These are phyloP conservation scores for Drosophila limbata DNA, from an alignment of 2,888 invertebrate species.

Conservation along the genomic window DNA sequence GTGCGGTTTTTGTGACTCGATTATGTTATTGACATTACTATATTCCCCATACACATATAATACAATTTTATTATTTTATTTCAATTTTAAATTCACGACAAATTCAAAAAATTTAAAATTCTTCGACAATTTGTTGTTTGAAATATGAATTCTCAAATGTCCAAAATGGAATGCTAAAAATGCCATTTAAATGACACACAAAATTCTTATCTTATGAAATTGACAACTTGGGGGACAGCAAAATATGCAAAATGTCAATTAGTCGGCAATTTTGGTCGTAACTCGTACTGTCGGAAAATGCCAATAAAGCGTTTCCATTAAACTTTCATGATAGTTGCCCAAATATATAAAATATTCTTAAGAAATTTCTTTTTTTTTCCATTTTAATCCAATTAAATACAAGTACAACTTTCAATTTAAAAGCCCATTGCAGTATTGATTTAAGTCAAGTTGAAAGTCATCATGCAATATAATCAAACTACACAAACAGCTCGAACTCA, in stretches of 20 bases:
- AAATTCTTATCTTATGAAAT: background rate
- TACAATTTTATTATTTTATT: constrained; percentile 38
- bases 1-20: constrained; percentile 25
- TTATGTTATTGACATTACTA: constrained; percentile 35
- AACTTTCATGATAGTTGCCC: background rate
- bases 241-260: constrained; percentile 3
- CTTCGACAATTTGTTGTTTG: background rate
- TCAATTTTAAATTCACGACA: constrained; percentile 17
- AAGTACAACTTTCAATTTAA: constrained; percentile 13
- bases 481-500: constrained; percentile 61
- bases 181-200: constrained; percentile 10
- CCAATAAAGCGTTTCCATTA: background rate
- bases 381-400: constrained; percentile 10
- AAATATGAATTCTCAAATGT: constrained; percentile 12
- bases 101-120: constrained; percentile 1
- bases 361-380: background rate
- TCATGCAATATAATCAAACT: constrained; percentile 58
- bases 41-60: constrained; percentile 17
- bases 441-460: constrained; percentile 58
- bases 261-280: background rate
- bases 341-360: background rate
- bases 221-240: background rate
- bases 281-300: background rate
- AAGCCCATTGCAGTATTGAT: constrained; percentile 29
- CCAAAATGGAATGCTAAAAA: constrained; percentile 3